Percentiles rank a stretch among this genome's conserved stretches.
These are phyloP conservation scores for Pseudomyrmex concolor DNA, from an alignment of 1,140 invertebrate species.

Conservation along the genomic window DNA sequence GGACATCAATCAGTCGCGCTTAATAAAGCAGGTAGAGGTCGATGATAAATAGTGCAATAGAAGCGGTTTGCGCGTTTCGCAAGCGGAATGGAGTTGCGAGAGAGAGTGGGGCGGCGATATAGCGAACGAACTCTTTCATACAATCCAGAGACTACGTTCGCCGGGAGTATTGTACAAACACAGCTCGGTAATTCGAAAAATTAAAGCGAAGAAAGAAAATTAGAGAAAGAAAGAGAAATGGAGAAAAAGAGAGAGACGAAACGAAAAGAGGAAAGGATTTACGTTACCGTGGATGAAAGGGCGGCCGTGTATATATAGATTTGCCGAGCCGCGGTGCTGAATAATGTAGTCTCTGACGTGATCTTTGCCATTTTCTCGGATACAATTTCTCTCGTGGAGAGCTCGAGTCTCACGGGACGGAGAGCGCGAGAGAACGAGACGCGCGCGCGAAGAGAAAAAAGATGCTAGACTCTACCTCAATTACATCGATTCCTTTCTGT, in stretches of 20 bases:
- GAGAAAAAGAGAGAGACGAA: background rate
- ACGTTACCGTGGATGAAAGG: conserved; percentile 48
- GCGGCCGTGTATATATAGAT: conserved; percentile 32
- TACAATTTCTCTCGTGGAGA: conserved; percentile 53
- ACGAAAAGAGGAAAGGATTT: conserved; percentile 56
- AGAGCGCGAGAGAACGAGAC: background rate
- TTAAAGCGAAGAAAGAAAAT: conserved; percentile 33
- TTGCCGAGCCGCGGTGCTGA: conserved; percentile 61
- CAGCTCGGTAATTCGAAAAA: conserved; percentile 29
- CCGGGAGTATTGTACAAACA: conserved; percentile 16
- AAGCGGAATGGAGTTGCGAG: background rate
- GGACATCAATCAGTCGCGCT: conserved; percentile 30
- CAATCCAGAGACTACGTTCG: background rate
- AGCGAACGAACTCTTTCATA: background rate
- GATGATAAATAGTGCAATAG: conserved; percentile 46
- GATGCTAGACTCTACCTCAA: conserved; percentile 50
- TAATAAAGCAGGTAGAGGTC: conserved; percentile 48
- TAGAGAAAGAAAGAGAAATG: background rate
- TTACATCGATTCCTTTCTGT: conserved; percentile 70
- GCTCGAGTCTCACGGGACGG: background rate
- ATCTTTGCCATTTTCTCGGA: conserved; percentile 63
- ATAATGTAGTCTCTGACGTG: conserved; percentile 61
- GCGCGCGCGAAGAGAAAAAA: background rate
- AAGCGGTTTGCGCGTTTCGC: background rate
- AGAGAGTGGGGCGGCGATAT: too few species aligned